Evolutionary conservation across 2,113 vertebrate genomes (phyloP).

Genomic region (Atlantisia rogersi): DNA sequence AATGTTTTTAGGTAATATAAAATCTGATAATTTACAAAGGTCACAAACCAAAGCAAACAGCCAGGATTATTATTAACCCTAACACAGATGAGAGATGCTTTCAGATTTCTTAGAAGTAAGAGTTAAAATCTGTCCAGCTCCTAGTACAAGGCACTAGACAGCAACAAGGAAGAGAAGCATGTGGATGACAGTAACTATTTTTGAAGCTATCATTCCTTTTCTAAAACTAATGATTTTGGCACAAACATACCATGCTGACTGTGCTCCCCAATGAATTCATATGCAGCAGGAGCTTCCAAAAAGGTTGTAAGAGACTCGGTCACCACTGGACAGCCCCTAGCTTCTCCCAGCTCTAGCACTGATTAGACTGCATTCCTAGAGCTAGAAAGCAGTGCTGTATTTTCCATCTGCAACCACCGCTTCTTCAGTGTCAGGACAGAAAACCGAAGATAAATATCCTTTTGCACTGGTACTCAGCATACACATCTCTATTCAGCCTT

Average conservation of each 20-base stretch:
- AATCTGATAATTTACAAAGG: neutral
- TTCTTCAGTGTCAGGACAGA: neutral
- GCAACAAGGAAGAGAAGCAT: neutral
- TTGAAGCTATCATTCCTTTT: neutral
- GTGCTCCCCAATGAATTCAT: neutral
- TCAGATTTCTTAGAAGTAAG: neutral
- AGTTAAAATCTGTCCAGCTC: neutral
- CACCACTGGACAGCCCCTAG: rapidly evolving
- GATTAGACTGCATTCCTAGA: neutral
- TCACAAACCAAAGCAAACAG: neutral
- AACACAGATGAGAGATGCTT: neutral
- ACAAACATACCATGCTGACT: neutral
- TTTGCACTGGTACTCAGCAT: rapidly evolving
- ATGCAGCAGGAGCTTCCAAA: neutral
- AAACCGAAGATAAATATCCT: neutral
- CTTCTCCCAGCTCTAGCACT: neutral
- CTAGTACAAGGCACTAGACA: neutral
- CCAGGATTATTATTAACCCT: neutral
- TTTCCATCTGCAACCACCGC: neutral
- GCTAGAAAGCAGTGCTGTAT: neutral
- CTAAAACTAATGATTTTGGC: neutral
- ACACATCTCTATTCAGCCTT: neutral
- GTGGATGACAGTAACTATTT: neutral
- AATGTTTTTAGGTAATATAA: neutral
- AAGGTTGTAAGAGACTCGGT: neutral